Base-by-base conservation (phyloP, 2,888 invertebrate species). In the Eristalis intricaria region DNA sequence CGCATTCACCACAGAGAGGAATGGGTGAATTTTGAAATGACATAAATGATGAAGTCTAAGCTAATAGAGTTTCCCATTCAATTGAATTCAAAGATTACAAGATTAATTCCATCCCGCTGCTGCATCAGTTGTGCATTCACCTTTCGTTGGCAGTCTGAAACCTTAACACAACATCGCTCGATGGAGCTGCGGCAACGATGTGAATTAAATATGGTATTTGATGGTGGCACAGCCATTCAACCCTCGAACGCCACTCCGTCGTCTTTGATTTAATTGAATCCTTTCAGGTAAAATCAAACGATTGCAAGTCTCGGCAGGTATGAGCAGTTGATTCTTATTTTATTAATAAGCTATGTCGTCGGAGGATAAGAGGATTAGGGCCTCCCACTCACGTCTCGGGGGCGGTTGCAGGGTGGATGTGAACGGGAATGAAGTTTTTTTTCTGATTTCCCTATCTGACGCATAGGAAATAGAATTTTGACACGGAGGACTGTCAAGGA, bases 21-120 rank as follows among this genome's bases (percentile, higher is more conserved):
- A 56, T 22, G 19, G 50, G 8, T 69, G 23, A 29, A 43, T 43
- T 60, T 66, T 40, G 26, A 40, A 60, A 68, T 32, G 61, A 63
- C 61, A 76, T 40, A 66, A 40, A 40, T 22, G 40, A 22, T 76
- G 4, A 60, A 68, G 32, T 23, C 32, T 69, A 35, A 68, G 15
- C 56, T 56, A 78, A 69, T 35, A 64, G 38, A 23, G n/a, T 69
- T 70, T 26, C 78, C 1, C n/a, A 43, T 79, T 71, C 64, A 79
- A 79, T 64, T 65, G 56, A 60, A 78, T 79, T 70, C 65, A 56
- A 64, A 22, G 64, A 70, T 78, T 78, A 78, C 58, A 32, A 29
- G 70, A 78, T 78, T 65, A 78, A 71, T 29, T 29, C 56, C 56
- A 2, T 13, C 38, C 15, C 40, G 13, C 58, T 63, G 10, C 58